A percentile compares a stretch with the other conserved stretches of the same genome.
These are phyloP conservation scores for Indri indri DNA, from an alignment of 2,113 vertebrate genomes.

Conservation along the genomic window DNA sequence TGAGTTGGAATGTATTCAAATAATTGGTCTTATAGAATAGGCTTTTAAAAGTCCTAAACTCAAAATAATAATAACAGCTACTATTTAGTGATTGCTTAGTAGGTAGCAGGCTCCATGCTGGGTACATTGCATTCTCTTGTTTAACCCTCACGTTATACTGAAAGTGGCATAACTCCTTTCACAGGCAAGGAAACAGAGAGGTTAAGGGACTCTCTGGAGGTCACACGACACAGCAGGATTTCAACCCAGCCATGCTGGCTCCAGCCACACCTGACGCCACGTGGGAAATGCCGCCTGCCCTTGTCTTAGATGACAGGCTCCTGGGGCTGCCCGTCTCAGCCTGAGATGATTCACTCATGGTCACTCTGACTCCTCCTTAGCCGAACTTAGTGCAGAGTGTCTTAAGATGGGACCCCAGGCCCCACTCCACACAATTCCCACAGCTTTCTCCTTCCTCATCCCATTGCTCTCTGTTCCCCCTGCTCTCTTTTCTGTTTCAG, in stretches of 20 bases:
- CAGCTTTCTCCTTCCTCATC: background rate
- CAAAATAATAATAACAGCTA: background rate
- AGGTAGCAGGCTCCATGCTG: background rate
- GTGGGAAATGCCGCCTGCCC: background rate
- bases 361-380: background rate
- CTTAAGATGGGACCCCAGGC: background rate
- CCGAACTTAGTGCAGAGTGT: background rate
- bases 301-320: background rate
- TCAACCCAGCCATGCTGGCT: background rate
- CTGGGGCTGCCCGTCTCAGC: background rate
- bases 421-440: too few relatives aligned
- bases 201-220: too few relatives aligned
- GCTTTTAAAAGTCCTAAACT: background rate
- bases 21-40: background rate
- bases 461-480: background rate
- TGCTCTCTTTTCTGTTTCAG: background rate
- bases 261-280: background rate
- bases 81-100: background rate
- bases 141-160: background rate
- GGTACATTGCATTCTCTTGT: background rate
- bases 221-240: background rate
- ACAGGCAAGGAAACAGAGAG: background rate
- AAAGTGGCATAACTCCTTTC: background rate
- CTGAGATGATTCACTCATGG: background rate
- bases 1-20: background rate